Conservation (phyloP, 2,888 invertebrate species). For the Lepidocyrtoides sp. region DNA sequence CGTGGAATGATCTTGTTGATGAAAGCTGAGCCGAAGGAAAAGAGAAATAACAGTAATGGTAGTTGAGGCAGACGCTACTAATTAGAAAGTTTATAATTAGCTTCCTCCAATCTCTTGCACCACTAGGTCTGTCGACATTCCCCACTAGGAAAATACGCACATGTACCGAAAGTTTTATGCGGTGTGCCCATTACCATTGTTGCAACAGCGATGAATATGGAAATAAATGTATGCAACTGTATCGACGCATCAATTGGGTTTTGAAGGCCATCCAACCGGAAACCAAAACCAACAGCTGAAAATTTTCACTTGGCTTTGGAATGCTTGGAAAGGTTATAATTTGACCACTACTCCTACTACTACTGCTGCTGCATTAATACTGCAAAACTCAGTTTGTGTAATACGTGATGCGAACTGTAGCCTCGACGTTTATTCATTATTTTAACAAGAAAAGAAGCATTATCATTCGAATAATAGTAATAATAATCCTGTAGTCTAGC, state of each 20-base stretch:
- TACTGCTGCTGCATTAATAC: background rate
- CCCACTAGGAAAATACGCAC: slow-evolving; percentile 17
- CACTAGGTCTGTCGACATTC: slow-evolving; percentile 43
- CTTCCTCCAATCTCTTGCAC: slow-evolving; percentile 72
- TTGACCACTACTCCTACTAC: background rate
- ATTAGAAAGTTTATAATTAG: slow-evolving; percentile 82
- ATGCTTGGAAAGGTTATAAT: background rate
- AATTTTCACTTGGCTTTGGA: slow-evolving; percentile 59
- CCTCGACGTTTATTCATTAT: slow-evolving; percentile 9
- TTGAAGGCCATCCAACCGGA: slow-evolving; percentile 59
- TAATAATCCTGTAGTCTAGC: background rate
- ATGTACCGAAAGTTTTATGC: background rate
- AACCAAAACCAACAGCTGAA: slow-evolving; percentile 73
- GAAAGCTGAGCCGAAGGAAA: slow-evolving; percentile 31
- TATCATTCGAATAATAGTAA: slow-evolving; percentile 37
- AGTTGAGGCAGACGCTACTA: slow-evolving; percentile 63
- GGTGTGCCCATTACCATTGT: slow-evolving; percentile 26
- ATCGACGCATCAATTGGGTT: slow-evolving; percentile 55
- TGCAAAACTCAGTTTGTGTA: background rate
- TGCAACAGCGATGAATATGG: slow-evolving; percentile 29
- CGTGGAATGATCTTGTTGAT: slow-evolving; percentile 31
- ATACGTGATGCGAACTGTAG: background rate
- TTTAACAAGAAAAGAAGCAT: slow-evolving; percentile 31
- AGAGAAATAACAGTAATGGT: slow-evolving; percentile 9
- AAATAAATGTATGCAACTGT: slow-evolving; percentile 26